Evolutionary conservation across 2,113 vertebrate genomes (phyloP).

Genomic region (Cryptomyrus ogoouensis): DNA sequence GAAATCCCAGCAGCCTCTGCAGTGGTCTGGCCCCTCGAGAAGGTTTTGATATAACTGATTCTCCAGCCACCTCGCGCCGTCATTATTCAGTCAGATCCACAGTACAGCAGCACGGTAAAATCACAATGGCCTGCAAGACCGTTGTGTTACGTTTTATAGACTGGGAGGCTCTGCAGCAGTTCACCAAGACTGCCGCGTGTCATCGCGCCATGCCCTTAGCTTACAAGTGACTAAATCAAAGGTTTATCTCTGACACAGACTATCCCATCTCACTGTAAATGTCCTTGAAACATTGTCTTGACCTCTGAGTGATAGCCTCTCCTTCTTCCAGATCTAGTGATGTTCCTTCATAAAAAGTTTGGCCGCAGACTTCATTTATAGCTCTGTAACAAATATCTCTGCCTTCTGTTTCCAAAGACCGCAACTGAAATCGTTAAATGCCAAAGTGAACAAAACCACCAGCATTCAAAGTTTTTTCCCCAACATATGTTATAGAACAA

Average conservation of each 20-base stretch:
- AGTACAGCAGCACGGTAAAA: not conserved
- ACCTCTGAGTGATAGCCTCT: not conserved
- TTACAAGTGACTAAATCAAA: not conserved
- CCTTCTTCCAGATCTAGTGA: not conserved
- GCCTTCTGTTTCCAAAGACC: not conserved
- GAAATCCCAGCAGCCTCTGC: not conserved
- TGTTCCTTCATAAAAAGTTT: not conserved
- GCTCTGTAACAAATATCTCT: not conserved
- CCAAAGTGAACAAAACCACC: not conserved
- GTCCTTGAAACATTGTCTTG: slow-evolving; percentile 6
- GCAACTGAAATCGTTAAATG: not conserved
- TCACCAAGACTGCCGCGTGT: not conserved
- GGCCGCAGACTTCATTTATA: not conserved
- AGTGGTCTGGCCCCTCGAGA: not conserved
- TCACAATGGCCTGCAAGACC: not conserved
- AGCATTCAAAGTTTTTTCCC: not conserved
- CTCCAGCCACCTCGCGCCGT: not conserved
- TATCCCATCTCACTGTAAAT: not conserved
- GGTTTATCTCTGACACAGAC: not conserved
- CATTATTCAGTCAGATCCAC: not conserved
- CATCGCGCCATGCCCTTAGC: not conserved
- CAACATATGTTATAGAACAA: not conserved
- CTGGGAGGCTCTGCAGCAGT: not conserved
- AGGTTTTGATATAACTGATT: not conserved
- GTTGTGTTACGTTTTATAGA: not conserved